Percentiles rank a stretch among this genome's conserved stretches.
These are phyloP conservation scores for Ptychochromis oligacanthus DNA, from an alignment of 2,113 vertebrate species.

Conservation along the genomic window DNA sequence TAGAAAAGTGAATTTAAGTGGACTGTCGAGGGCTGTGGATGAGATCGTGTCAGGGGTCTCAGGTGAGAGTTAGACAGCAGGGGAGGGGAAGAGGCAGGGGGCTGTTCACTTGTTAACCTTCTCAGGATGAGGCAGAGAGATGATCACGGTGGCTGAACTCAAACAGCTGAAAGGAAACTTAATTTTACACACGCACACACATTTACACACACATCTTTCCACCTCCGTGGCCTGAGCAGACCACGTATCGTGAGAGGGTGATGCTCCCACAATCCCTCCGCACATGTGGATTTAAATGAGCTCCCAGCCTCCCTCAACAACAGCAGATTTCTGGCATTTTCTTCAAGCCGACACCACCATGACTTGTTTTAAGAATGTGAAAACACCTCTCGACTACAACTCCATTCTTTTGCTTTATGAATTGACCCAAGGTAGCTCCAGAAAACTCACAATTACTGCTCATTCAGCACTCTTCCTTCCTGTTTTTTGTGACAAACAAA, in stretches of 20 bases:
- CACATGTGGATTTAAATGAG: slow-evolving; percentile 41
- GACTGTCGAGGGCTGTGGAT: slow-evolving; percentile 17
- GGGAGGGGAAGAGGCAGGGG: slow-evolving; percentile 1
- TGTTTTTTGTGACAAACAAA: not conserved
- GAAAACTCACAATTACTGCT: not conserved
- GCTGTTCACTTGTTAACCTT: slow-evolving; percentile 43
- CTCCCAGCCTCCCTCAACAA: not conserved
- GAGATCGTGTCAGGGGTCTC: slow-evolving; percentile 9
- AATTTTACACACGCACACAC: not conserved
- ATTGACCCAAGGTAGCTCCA: not conserved
- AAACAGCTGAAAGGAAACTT: slow-evolving; percentile 20
- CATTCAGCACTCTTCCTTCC: not conserved
- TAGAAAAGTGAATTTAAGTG: slow-evolving; percentile 28
- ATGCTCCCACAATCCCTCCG: slow-evolving; percentile 32
- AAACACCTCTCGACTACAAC: slow-evolving; percentile 2
- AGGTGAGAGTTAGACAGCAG: not conserved
- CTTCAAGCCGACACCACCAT: not conserved
- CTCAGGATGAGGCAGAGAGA: slow-evolving; percentile 10
- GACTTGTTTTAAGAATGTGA: slow-evolving; percentile 26
- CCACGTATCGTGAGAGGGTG: slow-evolving; percentile 22
- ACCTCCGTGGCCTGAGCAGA: slow-evolving; percentile 2
- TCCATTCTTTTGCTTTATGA: not conserved
- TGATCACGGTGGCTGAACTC: slow-evolving; percentile 10
- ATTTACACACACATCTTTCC: slow-evolving; percentile 5
- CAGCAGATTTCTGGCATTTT: slow-evolving; percentile 34